Evolutionary conservation across 2,113 vertebrate genomes (phyloP).

Genomic region (Thomomys bottae): DNA sequence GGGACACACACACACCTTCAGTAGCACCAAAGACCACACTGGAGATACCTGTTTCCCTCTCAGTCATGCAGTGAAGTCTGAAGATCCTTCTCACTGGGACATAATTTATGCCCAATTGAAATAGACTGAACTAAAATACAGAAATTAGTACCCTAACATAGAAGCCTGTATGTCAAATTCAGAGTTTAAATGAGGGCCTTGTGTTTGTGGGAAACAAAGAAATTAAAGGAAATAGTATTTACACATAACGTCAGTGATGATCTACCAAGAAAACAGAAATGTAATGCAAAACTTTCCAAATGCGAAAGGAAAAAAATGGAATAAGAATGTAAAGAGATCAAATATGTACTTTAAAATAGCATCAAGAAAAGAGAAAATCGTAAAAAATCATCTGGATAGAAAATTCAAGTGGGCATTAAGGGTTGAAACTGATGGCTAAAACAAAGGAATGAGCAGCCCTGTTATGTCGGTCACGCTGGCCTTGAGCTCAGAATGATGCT

Average conservation of each 20-base stretch:
- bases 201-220: neutral
- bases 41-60: neutral
- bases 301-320: neutral
- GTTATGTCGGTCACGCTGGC: too few relatives aligned
- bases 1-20: neutral
- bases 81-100: neutral
- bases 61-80: too few relatives aligned
- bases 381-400: neutral
- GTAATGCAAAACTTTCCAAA: neutral
- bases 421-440: neutral
- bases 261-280: neutral
- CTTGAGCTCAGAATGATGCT: too few relatives aligned
- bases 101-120: too few relatives aligned
- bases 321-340: neutral
- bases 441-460: neutral
- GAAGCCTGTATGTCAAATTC: neutral
- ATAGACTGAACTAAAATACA: neutral
- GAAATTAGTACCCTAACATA: neutral
- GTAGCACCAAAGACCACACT: neutral
- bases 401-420: neutral
- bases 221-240: neutral
- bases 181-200: neutral
- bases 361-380: neutral
- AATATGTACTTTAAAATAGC: neutral
- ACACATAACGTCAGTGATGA: neutral